These are phyloP conservation scores for Melipona quadrifasciata DNA, from an alignment of 1,140 invertebrate species.

Conservation along the genomic window DNA sequence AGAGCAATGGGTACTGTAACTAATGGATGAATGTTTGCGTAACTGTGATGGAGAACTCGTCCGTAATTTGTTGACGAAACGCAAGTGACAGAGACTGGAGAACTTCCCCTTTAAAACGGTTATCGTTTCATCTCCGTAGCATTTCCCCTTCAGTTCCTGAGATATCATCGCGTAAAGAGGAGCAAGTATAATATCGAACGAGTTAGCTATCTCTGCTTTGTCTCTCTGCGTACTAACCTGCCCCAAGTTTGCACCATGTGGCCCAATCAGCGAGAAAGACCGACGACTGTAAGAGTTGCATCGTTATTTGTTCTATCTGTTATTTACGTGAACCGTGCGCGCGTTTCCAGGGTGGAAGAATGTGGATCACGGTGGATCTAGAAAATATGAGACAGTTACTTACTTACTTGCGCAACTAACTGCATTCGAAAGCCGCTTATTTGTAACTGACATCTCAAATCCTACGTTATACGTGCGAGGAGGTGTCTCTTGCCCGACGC, in stretches of 20 bases:
- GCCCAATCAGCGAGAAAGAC: neutral
- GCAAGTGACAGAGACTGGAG: neutral
- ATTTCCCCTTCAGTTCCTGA: neutral
- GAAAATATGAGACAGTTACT: too few species aligned
- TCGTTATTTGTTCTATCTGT: neutral
- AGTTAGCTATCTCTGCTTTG: neutral
- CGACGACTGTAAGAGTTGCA: neutral
- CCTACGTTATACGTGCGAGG: too few species aligned
- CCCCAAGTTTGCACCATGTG: neutral
- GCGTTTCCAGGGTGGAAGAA: neutral
- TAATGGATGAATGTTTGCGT: neutral
- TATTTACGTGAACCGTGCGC: neutral
- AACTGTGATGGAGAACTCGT: neutral
- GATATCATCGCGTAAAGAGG: neutral
- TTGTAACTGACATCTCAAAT: too few species aligned
- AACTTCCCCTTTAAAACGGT: neutral
- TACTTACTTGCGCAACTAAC: too few species aligned
- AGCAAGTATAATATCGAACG: neutral
- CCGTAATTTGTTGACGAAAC: neutral
- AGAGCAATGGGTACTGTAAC: too few species aligned
- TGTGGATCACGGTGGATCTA: neutral
- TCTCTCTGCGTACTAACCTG: neutral
- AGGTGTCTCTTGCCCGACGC: too few species aligned
- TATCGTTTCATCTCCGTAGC: neutral
- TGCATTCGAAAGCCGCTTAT: too few species aligned